These are phyloP conservation scores for Hyles vespertilio DNA, from an alignment of 1,140 invertebrate genomes.

Conservation along the genomic window DNA sequence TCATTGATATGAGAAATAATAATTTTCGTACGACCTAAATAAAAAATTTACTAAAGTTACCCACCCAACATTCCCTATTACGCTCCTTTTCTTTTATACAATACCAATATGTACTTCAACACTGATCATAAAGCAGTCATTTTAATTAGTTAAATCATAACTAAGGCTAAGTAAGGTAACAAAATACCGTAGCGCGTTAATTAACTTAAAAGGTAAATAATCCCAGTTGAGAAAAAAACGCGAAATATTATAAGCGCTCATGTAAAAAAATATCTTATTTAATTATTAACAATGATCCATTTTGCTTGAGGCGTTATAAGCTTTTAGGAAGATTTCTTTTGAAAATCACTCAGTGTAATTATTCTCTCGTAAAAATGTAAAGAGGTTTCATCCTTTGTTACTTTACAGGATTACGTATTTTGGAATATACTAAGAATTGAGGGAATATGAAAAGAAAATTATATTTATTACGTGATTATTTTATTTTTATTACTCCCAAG, in stretches of 20 bases:
- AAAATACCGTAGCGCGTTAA: slow-evolving; percentile 10
- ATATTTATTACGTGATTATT: too few species aligned
- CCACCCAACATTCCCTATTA: too few species aligned
- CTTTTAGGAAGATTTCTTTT: slow-evolving; percentile 4
- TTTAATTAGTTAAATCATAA: too few species aligned
- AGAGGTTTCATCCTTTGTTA: neutral
- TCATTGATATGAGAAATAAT: too few species aligned
- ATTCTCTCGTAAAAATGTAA: neutral
- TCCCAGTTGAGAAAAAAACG: neutral
- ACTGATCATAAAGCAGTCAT: too few species aligned
- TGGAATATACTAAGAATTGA: too few species aligned
- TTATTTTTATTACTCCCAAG: too few species aligned
- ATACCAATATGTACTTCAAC: too few species aligned
- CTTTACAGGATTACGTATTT: neutral
- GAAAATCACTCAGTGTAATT: neutral
- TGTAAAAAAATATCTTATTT: slow-evolving; percentile 10
- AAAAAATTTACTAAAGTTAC: too few species aligned
- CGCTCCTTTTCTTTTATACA: too few species aligned
- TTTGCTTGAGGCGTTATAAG: slow-evolving; percentile 3
- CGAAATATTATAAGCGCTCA: neutral
- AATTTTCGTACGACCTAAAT: too few species aligned
- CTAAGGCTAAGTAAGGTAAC: neutral
- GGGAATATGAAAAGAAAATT: too few species aligned
- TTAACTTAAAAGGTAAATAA: slow-evolving; percentile 13
- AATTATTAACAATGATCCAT: slow-evolving; percentile 11